Conservation (phyloP, 2,888 invertebrate genomes). For the Cephus sareptanus region DNA sequence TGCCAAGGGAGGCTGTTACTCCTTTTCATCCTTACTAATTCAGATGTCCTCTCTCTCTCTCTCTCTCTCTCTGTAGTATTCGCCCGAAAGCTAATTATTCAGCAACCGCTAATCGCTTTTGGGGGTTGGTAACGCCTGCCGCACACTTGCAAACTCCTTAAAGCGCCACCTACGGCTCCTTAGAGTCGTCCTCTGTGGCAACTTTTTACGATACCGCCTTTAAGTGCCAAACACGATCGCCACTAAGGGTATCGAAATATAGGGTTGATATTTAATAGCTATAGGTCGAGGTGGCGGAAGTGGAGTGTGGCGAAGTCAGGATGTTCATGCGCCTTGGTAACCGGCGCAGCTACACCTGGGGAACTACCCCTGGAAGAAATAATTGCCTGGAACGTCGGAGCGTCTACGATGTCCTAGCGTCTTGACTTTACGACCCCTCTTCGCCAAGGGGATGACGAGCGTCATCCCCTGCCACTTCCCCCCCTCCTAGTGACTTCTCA, state of each 20-base stretch:
- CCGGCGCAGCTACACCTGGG: not conserved
- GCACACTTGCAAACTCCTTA: not conserved
- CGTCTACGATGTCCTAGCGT: not conserved
- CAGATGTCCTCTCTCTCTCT: not conserved
- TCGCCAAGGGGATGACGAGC: not conserved
- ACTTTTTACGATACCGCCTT: not conserved
- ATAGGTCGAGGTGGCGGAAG: not conserved
- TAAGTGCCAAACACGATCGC: not conserved
- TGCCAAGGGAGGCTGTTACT: not conserved
- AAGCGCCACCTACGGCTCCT: not conserved
- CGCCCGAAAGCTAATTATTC: conserved; percentile 1
- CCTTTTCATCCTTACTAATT: not conserved
- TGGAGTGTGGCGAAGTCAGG: not conserved
- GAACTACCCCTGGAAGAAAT: not conserved
- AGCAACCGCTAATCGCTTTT: not conserved
- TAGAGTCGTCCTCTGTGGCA: not conserved
- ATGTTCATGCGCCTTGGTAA: not conserved
- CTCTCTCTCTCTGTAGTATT: not conserved
- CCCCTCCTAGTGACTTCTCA: not conserved
- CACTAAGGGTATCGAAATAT: not conserved
- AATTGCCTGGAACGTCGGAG: not conserved
- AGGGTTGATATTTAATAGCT: not conserved
- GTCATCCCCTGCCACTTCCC: not conserved
- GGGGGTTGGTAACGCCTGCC: not conserved
- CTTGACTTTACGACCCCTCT: not conserved